Evolutionary conservation across 1,140 invertebrate genomes (phyloP).

Genomic region (Rhyzopertha dominica): DNA sequence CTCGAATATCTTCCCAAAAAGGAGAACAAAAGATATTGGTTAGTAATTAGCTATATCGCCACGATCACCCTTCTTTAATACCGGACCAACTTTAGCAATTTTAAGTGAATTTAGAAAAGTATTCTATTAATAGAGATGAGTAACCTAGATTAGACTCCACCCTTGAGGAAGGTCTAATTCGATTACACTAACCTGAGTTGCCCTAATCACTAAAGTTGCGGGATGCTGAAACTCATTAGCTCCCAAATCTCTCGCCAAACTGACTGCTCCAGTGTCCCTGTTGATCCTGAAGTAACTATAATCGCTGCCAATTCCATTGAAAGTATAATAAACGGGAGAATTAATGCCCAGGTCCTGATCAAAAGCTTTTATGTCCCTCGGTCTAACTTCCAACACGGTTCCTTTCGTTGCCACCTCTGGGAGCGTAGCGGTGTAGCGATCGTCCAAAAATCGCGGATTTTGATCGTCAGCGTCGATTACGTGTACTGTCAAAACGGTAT

Average conservation of each 20-base stretch:
- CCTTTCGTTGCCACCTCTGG: conserved; percentile 56
- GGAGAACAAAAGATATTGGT: too few relatives aligned
- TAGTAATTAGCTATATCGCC: too few relatives aligned
- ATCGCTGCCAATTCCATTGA: conserved; percentile 59
- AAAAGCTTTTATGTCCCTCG: conserved; percentile 61
- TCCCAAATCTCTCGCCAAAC: conserved; percentile 55
- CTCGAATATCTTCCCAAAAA: too few relatives aligned
- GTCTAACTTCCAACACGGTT: conserved; percentile 51
- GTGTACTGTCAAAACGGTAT: conserved; percentile 70
- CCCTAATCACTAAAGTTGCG: conserved; percentile 67
- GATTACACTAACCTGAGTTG: too few relatives aligned
- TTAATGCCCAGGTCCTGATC: conserved; percentile 79
- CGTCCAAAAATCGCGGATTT: conserved; percentile 74
- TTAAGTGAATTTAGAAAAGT: too few relatives aligned
- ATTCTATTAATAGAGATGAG: too few relatives aligned
- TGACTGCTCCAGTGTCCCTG: conserved; percentile 50
- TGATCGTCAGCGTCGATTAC: conserved; percentile 90
- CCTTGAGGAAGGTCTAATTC: too few relatives aligned
- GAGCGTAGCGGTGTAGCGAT: conserved; percentile 69
- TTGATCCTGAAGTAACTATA: conserved; percentile 46
- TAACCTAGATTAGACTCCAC: too few relatives aligned
- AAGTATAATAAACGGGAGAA: conserved; percentile 64
- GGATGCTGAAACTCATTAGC: conserved; percentile 58
- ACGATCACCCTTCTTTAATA: too few relatives aligned
- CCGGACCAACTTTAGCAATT: too few relatives aligned